Evolutionary conservation across 2,113 vertebrate species (phyloP).

Genomic region (Cercocebus atys): DNA sequence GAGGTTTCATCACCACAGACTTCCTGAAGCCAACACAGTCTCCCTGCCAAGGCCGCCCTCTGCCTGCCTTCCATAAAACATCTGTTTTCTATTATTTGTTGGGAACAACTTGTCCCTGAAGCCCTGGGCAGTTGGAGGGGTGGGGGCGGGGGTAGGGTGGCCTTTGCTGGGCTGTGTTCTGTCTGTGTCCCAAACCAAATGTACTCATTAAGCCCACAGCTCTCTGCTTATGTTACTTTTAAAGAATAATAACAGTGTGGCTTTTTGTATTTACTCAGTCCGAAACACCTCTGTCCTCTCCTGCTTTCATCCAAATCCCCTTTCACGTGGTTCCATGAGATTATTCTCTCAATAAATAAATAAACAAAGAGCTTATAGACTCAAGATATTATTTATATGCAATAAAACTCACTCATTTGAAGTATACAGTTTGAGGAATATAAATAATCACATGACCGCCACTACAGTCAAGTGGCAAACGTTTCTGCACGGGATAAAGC

Average conservation of each 20-base stretch:
- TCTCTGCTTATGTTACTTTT: not conserved
- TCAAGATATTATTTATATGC: not conserved
- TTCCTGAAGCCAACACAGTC: rapidly evolving
- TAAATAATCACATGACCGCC: not conserved
- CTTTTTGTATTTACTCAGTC: slow-evolving; percentile 3
- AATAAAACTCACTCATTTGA: not conserved
- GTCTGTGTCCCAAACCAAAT: not conserved
- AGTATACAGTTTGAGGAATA: not conserved
- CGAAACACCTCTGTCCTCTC: not conserved
- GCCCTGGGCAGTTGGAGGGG: not conserved
- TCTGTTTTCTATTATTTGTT: slow-evolving; percentile 53
- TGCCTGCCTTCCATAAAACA: not conserved
- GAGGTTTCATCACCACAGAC: not conserved
- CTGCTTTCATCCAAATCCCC: not conserved
- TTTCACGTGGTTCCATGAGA: not conserved
- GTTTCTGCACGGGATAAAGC: not conserved
- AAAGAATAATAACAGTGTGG: not conserved
- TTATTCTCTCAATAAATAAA: not conserved
- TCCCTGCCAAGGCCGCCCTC: not conserved
- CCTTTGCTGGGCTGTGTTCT: not conserved
- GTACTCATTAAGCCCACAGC: not conserved
- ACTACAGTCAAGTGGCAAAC: not conserved
- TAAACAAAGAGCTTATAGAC: not conserved
- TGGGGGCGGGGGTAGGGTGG: not conserved
- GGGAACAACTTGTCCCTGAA: slow-evolving; percentile 42